Conservation (phyloP, 2,113 vertebrate genomes). For the Montifringilla adamsi region DNA sequence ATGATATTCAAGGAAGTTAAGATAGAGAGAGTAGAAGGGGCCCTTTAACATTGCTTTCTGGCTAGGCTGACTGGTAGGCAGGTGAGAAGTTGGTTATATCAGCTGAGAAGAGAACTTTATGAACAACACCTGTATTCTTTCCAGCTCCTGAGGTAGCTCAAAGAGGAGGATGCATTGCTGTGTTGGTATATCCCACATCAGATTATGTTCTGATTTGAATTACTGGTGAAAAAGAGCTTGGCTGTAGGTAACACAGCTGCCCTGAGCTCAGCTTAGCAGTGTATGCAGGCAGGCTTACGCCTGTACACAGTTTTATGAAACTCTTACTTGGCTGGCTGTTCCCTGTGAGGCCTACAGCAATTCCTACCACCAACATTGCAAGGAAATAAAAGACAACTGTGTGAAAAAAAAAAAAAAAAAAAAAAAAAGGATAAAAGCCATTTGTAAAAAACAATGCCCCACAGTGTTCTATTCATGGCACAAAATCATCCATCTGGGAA, state of each 20-base stretch:
- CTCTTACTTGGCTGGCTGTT: constrained; percentile 20
- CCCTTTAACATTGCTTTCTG: neutral
- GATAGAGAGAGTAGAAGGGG: neutral
- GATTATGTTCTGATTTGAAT: neutral
- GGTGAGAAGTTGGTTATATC: neutral
- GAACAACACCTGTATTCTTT: neutral
- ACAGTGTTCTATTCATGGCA: constrained; percentile 34
- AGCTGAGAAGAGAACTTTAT: neutral
- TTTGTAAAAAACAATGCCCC: neutral
- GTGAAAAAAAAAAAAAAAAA: neutral
- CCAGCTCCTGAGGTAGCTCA: neutral
- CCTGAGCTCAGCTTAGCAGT: neutral
- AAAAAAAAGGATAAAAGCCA: neutral
- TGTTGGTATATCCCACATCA: neutral
- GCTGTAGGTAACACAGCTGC: neutral
- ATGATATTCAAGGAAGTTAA: neutral
- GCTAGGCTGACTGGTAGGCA: neutral
- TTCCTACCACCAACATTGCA: constrained; percentile 11
- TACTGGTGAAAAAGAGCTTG: neutral
- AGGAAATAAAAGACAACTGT: constrained; percentile 58
- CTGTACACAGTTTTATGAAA: constrained; percentile 14
- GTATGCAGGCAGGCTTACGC: constrained; percentile 2
- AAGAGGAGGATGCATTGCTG: neutral
- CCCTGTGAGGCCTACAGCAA: constrained; percentile 59
- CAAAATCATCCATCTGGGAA: constrained; percentile 44